These are phyloP conservation scores for Ridgeia piscesae DNA, from an alignment of 1,140 invertebrate genomes.

Conservation along the genomic window DNA sequence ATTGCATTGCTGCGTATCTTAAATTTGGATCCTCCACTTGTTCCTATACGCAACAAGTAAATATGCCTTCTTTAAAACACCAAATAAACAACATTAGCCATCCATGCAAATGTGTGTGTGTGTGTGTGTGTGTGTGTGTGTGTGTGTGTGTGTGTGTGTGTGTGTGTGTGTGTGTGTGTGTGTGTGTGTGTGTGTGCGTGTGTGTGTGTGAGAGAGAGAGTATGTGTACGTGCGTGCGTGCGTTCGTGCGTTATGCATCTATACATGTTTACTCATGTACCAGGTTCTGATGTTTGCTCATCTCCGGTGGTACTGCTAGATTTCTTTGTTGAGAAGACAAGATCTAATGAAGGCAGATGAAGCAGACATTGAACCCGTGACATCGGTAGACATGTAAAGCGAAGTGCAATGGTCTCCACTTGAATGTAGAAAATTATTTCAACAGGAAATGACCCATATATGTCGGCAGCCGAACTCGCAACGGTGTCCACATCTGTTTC, in stretches of 20 bases:
- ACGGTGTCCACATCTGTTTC: slow-evolving; percentile 39
- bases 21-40: not conserved
- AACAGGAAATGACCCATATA: slow-evolving; percentile 91
- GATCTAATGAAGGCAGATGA: slow-evolving; percentile 88
- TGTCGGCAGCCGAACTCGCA: slow-evolving; percentile 41
- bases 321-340: slow-evolving; percentile 61
- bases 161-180: not conserved
- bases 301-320: slow-evolving; percentile 31
- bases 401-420: slow-evolving; percentile 93
- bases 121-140: not conserved
- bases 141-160: not conserved
- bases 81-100: no score
- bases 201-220: not conserved
- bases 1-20: not conserved
- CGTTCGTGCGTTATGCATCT: no score
- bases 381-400: slow-evolving; percentile 84
- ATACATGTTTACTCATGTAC: not conserved
- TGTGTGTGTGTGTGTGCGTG: not conserved
- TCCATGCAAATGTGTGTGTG: no score
- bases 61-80: no score
- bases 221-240: no score
- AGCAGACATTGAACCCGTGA: slow-evolving; percentile 95
- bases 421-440: slow-evolving; percentile 98
- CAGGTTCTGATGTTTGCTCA: not conserved
- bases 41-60: not conserved